These are phyloP conservation scores for Percina caprodes DNA, from an alignment of 2,113 vertebrate species.

Conservation along the genomic window DNA sequence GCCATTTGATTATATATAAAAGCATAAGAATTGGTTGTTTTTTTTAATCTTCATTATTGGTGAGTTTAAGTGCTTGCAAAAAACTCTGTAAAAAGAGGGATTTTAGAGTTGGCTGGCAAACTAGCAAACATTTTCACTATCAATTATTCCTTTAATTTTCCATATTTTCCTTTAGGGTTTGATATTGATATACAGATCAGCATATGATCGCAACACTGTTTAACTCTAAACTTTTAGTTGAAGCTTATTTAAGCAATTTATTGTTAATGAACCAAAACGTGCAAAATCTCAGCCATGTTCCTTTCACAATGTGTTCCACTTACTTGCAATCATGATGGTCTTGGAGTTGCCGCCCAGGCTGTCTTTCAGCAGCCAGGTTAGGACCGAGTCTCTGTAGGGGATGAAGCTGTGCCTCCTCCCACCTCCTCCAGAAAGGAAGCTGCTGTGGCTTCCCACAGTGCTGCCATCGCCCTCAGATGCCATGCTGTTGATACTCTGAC, in stretches of 20 bases:
- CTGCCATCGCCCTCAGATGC: slow-evolving; percentile 88
- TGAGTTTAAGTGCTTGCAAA: not conserved
- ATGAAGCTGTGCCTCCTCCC: slow-evolving; percentile 90
- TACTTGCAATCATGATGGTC: slow-evolving; percentile 98
- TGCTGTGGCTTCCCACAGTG: slow-evolving; percentile 81
- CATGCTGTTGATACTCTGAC: slow-evolving; percentile 92
- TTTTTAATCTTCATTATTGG: not conserved
- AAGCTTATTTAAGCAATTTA: not conserved
- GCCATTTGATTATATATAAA: not conserved
- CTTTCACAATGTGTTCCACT: slow-evolving; percentile 65
- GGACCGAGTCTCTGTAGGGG: slow-evolving; percentile 95
- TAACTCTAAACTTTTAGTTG: not conserved
- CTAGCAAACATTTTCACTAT: not conserved
- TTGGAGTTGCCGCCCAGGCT: slow-evolving; percentile 97
- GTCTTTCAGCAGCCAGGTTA: slow-evolving; percentile 98
- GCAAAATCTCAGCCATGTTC: too few relatives aligned
- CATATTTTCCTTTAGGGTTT: not conserved
- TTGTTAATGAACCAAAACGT: not conserved
- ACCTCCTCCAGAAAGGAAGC: slow-evolving; percentile 78
- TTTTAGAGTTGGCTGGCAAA: not conserved
- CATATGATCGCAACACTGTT: not conserved
- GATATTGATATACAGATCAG: not conserved
- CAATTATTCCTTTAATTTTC: not conserved
- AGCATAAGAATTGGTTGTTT: not conserved
- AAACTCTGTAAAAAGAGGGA: not conserved